Evolutionary conservation across 1,140 invertebrate genomes (phyloP), one percentile per base, ranked within the genome.

Genomic region (Lucilia cuprina): DNA sequence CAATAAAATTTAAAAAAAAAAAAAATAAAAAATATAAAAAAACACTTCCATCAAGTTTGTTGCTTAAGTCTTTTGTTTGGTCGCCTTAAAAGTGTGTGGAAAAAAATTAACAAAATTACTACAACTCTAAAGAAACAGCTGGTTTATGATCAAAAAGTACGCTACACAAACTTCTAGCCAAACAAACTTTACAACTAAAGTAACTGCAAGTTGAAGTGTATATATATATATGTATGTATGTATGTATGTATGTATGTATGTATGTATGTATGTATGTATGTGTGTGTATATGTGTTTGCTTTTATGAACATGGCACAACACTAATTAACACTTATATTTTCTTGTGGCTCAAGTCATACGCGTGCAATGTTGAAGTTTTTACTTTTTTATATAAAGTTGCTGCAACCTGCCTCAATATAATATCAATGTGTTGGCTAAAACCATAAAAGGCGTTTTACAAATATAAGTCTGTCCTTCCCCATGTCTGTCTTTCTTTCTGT

Each of bases 221-320:
- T 3, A 3, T 41, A 8, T 41, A 41, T 60, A 13, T 60, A n/a
- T n/a, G n/a, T n/a, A n/a, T n/a, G 50, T 60, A 60, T 17, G 5
- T 60, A 5, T 8, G 35, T 5, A 41, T 41, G 35, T 3, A 3
- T 41, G 35, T 41, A 41, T 60, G 55, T 60, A n/a, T n/a, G n/a
- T n/a, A n/a, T n/a, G 50, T 60, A 60, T 17, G 5, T 60, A 14
- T 60, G 13, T 14, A 70, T 21, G 65, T 21, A 17, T 70, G 8
- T 10, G n/a, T 70, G 65, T 70, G 0, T 60, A 70, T 70, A 8
- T 70, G 65, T 8, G 65, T 70, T 7, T 9, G 65, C 65, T 25
- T 70, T 70, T 70, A 70, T 70, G 65, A 70, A 70, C 65, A 70
- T 70, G 65, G n/a, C 65, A 70, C n/a, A 70, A 70, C 65, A 70